A percentile compares a stretch with the other conserved stretches of the same genome.
Evolutionary conservation across 1,140 invertebrate genomes (phyloP).

Genomic region (Lasioglossum albipes): DNA sequence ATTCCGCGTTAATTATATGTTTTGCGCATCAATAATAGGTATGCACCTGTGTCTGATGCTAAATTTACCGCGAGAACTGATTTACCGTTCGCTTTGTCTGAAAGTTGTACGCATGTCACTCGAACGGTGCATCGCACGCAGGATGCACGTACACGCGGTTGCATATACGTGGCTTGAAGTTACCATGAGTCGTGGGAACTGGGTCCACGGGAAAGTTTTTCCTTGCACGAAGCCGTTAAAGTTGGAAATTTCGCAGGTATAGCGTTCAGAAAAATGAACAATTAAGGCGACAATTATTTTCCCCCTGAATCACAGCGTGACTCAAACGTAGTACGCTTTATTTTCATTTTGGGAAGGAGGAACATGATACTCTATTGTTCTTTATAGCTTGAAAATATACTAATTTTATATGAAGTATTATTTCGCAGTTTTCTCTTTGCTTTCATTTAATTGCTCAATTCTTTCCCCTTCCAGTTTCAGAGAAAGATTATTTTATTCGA

Average conservation of each 20-base stretch:
- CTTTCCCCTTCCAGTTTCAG: too few relatives aligned
- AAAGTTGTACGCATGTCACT: slow-evolving; percentile 20
- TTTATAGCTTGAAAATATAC: too few relatives aligned
- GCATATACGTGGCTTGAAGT: slow-evolving; percentile 33
- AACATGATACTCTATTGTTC: too few relatives aligned
- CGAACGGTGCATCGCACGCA: slow-evolving; percentile 45
- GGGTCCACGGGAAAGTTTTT: slow-evolving; percentile 62
- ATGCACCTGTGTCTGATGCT: background rate
- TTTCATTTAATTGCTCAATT: too few relatives aligned
- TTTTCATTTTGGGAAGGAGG: too few relatives aligned
- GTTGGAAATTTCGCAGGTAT: slow-evolving; percentile 16
- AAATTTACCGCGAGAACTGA: slow-evolving; percentile 2
- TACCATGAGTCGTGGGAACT: slow-evolving; percentile 62
- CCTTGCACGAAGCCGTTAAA: slow-evolving; percentile 7
- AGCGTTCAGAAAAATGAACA: background rate
- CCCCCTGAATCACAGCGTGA: background rate
- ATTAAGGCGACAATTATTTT: background rate
- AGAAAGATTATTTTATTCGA: too few relatives aligned
- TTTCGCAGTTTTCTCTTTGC: too few relatives aligned
- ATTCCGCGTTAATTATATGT: background rate
- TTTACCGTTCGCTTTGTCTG: slow-evolving; percentile 1
- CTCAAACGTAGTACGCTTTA: too few relatives aligned
- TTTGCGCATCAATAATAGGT: background rate
- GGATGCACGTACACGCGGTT: slow-evolving; percentile 44
- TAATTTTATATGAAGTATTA: too few relatives aligned